A percentile compares a stretch with the other conserved stretches of the same genome.
These are phyloP conservation scores for Acanthornis magna DNA, from an alignment of 2,797 vertebrate species.

Conservation along the genomic window DNA sequence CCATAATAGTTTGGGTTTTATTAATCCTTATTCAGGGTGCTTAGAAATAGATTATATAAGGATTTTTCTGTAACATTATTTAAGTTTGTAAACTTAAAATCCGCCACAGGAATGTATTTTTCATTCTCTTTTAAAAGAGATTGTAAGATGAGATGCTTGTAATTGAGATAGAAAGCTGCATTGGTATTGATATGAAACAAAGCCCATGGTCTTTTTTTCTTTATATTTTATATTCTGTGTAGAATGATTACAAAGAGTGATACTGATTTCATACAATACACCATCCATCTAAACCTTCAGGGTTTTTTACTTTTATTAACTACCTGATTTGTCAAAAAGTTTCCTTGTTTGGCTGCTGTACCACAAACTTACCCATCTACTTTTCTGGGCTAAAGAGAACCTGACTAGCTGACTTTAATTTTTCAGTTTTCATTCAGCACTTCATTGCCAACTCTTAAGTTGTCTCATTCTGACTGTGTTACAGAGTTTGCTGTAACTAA, in stretches of 20 bases:
- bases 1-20: accelerated
- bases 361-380: background rate
- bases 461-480: background rate
- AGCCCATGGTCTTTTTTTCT: background rate
- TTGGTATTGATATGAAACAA: background rate
- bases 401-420: background rate
- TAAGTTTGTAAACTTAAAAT: background rate
- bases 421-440: background rate
- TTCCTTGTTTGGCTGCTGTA: background rate
- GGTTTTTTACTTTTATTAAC: background rate
- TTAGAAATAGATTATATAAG: background rate
- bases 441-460: background rate
- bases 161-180: background rate
- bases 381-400: background rate
- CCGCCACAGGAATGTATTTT: background rate
- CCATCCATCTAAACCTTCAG: background rate
- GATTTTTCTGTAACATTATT: background rate
- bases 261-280: background rate
- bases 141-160: background rate
- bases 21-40: background rate
- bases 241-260: background rate
- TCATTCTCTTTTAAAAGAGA: background rate
- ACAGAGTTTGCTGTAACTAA: background rate
- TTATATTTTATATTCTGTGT: background rate
- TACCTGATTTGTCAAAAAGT: background rate